Evolutionary conservation across 1,140 invertebrate species (phyloP).

Genomic region (Diploscapter pachys): DNA sequence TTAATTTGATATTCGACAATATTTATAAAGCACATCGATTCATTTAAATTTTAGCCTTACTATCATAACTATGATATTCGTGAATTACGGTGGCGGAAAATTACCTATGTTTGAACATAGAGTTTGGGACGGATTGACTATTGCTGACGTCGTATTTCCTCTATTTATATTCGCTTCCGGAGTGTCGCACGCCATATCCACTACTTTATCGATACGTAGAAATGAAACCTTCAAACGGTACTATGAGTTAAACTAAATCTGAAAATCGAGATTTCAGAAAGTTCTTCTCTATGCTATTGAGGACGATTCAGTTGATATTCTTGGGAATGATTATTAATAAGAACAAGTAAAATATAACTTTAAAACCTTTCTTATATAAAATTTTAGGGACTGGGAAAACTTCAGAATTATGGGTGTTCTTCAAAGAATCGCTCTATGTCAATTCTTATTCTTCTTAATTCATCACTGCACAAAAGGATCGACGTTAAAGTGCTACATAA

Average conservation of each 20-base stretch:
- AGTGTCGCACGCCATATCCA: constrained; percentile 69
- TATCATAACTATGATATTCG: constrained; percentile 62
- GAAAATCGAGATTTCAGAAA: constrained; percentile 62
- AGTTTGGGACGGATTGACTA: constrained; percentile 84
- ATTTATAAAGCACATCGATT: too few species aligned
- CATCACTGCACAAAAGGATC: constrained; percentile 58
- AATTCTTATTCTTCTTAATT: constrained; percentile 70
- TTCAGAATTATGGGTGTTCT: constrained; percentile 75
- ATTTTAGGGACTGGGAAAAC: constrained; percentile 58
- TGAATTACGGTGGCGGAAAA: constrained; percentile 67
- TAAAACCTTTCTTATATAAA: constrained; percentile 13
- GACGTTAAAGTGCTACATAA: constrained; percentile 61
- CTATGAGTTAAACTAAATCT: constrained; percentile 68
- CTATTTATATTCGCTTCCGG: constrained; percentile 94
- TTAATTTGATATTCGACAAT: too few species aligned
- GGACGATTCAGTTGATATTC: too few species aligned
- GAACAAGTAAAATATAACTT: too few species aligned
- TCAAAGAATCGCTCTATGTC: constrained; percentile 77
- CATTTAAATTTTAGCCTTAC: constrained; percentile 15
- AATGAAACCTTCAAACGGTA: too few species aligned
- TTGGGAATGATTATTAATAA: too few species aligned
- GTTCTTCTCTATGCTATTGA: constrained; percentile 4
- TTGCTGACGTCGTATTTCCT: constrained; percentile 89
- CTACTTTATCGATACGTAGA: too few species aligned
- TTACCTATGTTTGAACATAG: constrained; percentile 86